Evolutionary conservation across 2,113 vertebrate species (phyloP).

Genomic region (Athene cunicularia): DNA sequence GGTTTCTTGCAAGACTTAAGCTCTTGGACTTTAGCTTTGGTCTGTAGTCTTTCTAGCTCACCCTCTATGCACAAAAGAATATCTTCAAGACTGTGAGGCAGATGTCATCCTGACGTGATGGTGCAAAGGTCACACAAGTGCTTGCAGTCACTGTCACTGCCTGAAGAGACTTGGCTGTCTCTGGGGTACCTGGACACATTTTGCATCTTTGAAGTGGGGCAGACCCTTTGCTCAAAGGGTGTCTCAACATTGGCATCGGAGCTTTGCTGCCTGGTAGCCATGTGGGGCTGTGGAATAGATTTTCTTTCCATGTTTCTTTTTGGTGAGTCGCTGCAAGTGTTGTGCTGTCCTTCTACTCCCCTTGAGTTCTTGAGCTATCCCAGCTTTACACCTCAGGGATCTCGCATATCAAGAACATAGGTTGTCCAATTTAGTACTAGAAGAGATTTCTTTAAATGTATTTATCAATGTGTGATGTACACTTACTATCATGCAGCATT

Average conservation of each 20-base stretch:
- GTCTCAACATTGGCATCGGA: not conserved
- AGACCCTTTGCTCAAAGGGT: not conserved
- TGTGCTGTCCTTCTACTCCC: not conserved
- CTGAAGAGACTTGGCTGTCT: not conserved
- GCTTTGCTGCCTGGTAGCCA: not conserved
- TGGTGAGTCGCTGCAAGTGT: not conserved
- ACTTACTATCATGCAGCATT: not conserved
- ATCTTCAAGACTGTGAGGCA: not conserved
- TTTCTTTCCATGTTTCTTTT: not conserved
- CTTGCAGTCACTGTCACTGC: not conserved
- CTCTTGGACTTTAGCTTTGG: not conserved
- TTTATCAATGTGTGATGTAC: not conserved
- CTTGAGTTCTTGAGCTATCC: not conserved
- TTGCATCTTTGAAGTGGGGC: not conserved
- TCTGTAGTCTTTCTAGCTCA: not conserved
- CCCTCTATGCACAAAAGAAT: not conserved
- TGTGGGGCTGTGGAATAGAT: not conserved
- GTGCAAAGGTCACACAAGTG: accelerated
- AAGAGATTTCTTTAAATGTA: not conserved
- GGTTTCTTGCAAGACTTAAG: not conserved
- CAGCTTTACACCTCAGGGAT: not conserved
- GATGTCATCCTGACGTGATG: not conserved
- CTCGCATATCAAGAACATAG: not conserved
- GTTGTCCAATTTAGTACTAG: not conserved
- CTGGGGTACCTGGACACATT: accelerated